Evolutionary conservation across 2,888 invertebrate genomes (phyloP).

Genomic region (Hartigia nigra): DNA sequence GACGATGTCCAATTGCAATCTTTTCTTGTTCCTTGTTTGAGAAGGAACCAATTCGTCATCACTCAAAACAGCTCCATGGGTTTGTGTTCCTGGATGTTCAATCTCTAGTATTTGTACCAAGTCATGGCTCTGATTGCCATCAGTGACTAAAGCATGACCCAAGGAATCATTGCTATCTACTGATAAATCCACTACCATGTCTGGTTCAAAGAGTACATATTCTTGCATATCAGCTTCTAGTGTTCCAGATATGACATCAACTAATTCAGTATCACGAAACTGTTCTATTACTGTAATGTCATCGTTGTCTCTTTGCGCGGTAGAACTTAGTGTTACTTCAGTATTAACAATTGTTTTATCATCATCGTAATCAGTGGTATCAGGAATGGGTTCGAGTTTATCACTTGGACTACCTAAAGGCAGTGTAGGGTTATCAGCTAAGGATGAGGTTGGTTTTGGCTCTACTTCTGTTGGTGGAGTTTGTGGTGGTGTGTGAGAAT

Average conservation of each 20-base stretch:
- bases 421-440: conserved; percentile 42
- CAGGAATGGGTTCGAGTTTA: conserved; percentile 66
- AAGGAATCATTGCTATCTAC: conserved; percentile 70
- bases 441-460: conserved; percentile 31
- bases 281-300: conserved; percentile 71
- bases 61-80: conserved; percentile 48
- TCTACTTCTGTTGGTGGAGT: conserved; percentile 64
- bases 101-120: conserved; percentile 63
- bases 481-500: conserved; percentile 70
- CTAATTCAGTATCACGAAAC: conserved; percentile 68
- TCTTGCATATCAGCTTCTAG: conserved; percentile 72
- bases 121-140: conserved; percentile 56
- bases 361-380: conserved; percentile 72
- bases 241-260: conserved; percentile 73
- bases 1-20: conserved; percentile 57
- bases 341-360: conserved; percentile 71
- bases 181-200: conserved; percentile 71
- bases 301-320: conserved; percentile 70
- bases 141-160: conserved; percentile 63
- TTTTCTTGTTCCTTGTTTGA: conserved; percentile 54
- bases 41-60: conserved; percentile 54
- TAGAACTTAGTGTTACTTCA: conserved; percentile 71
- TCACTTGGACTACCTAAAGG: conserved; percentile 62
- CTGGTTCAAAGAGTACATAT: conserved; percentile 74
- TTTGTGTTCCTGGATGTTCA: conserved; percentile 48